A percentile compares a stretch with the other conserved stretches of the same genome.
phyloP scores from a whole-genome alignment of 2,113 vertebrate species.

The Erythrolamprus reginae region DNA sequence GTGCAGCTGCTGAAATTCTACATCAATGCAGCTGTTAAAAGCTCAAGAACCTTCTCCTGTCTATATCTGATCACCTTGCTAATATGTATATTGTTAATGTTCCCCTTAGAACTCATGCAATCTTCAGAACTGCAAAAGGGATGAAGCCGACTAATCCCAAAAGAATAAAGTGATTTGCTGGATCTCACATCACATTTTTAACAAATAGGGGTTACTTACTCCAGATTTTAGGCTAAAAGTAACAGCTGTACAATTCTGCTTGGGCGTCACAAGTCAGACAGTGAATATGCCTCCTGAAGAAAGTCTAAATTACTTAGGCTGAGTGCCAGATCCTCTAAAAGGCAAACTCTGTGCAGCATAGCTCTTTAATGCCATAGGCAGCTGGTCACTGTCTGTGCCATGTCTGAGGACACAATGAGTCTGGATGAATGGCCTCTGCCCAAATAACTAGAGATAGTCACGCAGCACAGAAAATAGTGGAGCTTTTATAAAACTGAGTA shows the following conservation, averaged over 20 bases:
- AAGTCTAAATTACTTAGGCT: slow-evolving; percentile 21
- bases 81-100: background rate
- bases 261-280: slow-evolving; percentile 7
- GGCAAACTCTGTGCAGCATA: background rate
- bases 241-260: slow-evolving; percentile 8
- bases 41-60: background rate
- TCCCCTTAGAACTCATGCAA: background rate
- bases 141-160: background rate
- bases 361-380: background rate
- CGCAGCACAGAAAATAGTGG: background rate
- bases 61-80: background rate
- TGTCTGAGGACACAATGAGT: background rate
- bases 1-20: background rate
- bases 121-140: background rate
- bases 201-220: background rate
- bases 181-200: background rate
- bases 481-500: background rate
- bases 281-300: slow-evolving; percentile 11
- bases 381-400: slow-evolving; percentile 11
- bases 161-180: background rate
- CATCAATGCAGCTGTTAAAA: background rate
- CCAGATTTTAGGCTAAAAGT: background rate
- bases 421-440: background rate
- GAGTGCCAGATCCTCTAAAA: slow-evolving; percentile 2
- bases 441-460: background rate